Conservation (phyloP, 2,888 invertebrate species). For the Catonia carolina region DNA sequence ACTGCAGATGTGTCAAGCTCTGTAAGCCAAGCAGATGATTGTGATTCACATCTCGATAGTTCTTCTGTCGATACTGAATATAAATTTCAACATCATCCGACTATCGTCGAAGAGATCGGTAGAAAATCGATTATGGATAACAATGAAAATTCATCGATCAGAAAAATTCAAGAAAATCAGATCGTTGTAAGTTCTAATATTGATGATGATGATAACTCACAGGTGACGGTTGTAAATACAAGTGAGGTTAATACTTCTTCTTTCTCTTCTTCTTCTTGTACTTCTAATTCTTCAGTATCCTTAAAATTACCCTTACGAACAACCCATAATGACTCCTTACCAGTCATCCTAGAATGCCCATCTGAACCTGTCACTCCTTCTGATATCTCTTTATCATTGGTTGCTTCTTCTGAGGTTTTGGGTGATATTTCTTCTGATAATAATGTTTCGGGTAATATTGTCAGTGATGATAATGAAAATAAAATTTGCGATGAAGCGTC, state of each 20-base stretch:
- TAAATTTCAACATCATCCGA: slow-evolving; percentile 30
- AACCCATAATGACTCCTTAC: slow-evolving; percentile 26
- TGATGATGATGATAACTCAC: neutral
- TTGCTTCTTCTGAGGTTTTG: neutral
- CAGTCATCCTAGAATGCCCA: slow-evolving; percentile 30
- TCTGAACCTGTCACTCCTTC: slow-evolving; percentile 26
- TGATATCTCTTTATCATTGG: slow-evolving; percentile 8
- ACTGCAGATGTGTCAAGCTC: slow-evolving; percentile 71
- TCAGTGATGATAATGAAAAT: neutral
- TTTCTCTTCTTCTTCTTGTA: neutral
- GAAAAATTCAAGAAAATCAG: slow-evolving; percentile 4
- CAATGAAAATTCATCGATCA: neutral
- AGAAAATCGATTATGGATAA: slow-evolving; percentile 16
- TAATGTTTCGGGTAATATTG: neutral
- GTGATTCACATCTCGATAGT: slow-evolving; percentile 34
- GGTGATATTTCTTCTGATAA: slow-evolving; percentile 1
- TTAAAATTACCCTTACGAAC: slow-evolving; percentile 22
- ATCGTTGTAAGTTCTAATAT: slow-evolving; percentile 28
- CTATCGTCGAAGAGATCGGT: slow-evolving; percentile 30
- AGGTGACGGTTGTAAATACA: slow-evolving; percentile 8
- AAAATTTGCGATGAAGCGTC: too few relatives aligned
- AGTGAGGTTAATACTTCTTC: slow-evolving; percentile 1
- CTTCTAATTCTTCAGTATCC: slow-evolving; percentile 8
- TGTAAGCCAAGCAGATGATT: slow-evolving; percentile 63
- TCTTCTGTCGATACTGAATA: slow-evolving; percentile 25